Percentiles rank a stretch among this genome's conserved stretches.
These are phyloP conservation scores for Cylindroiulus punctatus DNA, from an alignment of 2,888 invertebrate genomes.

Conservation along the genomic window DNA sequence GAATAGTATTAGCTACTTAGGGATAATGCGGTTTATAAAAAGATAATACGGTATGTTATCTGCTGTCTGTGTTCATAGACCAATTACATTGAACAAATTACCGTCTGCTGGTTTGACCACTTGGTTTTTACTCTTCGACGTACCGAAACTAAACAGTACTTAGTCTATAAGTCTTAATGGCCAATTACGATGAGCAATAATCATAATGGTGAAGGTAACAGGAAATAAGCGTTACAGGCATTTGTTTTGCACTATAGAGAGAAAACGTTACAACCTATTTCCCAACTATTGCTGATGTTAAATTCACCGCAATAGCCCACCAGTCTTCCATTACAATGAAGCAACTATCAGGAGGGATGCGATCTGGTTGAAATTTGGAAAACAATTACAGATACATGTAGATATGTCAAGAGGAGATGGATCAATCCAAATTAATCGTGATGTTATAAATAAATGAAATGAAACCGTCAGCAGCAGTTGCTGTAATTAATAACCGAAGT, in stretches of 20 bases:
- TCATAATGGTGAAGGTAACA: background rate
- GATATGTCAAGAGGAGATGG: background rate
- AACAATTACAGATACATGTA: no score
- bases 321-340: background rate
- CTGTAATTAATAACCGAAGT: background rate
- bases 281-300: background rate
- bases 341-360: background rate
- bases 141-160: background rate
- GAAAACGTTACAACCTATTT: constrained; percentile 15
- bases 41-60: no score
- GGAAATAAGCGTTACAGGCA: background rate
- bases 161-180: background rate
- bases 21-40: no score
- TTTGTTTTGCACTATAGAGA: background rate
- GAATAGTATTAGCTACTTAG: no score
- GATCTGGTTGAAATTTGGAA: background rate
- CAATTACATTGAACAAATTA: no score
- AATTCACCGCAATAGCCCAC: background rate
- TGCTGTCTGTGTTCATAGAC: no score
- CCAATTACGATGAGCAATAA: background rate
- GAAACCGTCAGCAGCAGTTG: background rate
- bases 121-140: background rate
- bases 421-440: background rate
- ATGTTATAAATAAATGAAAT: background rate
- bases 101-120: background rate